Conservation (phyloP, 2,888 invertebrate genomes). For the Parapristionchus giblindavisi region DNA sequence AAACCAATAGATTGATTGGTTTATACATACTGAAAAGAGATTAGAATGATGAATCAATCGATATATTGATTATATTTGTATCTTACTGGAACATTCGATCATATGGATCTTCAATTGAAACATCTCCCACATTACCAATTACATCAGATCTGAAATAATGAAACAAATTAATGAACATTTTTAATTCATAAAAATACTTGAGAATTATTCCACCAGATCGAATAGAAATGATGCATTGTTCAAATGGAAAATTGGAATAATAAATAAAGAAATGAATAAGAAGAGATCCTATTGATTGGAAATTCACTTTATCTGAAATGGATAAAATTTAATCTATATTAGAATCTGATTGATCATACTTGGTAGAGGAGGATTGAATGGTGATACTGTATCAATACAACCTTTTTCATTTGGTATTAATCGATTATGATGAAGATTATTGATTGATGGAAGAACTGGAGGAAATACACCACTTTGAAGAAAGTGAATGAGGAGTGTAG, state of each 20-base stretch:
- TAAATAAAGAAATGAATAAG: conserved; percentile 1
- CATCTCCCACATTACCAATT: not conserved
- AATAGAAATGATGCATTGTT: not conserved
- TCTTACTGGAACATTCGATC: not conserved
- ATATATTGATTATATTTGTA: no score
- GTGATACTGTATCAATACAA: no score
- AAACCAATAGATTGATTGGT: not conserved
- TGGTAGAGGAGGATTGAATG: no score
- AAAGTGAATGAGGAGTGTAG: conserved; percentile 66
- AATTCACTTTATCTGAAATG: not conserved
- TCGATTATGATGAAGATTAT: conserved; percentile 39
- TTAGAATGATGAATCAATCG: not conserved
- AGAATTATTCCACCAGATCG: not conserved
- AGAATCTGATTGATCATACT: no score
- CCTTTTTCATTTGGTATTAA: no score
- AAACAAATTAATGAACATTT: not conserved
- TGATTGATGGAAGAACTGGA: conserved; percentile 66
- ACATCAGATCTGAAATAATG: not conserved
- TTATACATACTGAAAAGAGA: not conserved
- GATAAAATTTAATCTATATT: no score
- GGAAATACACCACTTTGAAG: conserved; percentile 63
- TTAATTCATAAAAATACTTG: not conserved
- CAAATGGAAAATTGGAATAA: not conserved
- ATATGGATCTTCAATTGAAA: conserved; percentile 7
- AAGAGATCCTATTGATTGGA: not conserved